Conservation (phyloP, 2,113 vertebrate genomes). For the Sardina pilchardus region DNA sequence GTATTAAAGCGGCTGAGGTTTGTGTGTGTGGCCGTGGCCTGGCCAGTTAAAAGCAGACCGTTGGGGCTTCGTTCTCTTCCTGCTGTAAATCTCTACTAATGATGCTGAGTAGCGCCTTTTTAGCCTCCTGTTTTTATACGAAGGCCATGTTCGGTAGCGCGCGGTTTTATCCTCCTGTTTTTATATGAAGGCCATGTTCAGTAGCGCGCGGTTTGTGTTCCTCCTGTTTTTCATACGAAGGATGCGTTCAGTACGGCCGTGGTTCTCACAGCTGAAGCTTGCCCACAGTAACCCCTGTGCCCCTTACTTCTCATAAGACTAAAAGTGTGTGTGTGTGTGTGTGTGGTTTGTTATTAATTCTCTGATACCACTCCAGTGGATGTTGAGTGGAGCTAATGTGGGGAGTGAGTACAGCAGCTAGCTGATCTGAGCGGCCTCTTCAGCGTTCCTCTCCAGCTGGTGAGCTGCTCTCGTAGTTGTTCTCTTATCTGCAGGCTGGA, state of each 20-base stretch:
- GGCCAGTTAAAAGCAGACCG: background rate
- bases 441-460: too few species aligned
- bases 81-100: slow-evolving; percentile 3
- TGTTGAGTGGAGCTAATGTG: background rate
- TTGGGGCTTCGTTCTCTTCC: slow-evolving; percentile 8
- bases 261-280: background rate
- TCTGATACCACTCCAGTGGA: background rate
- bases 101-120: background rate
- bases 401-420: background rate
- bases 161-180: too few species aligned
- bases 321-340: background rate
- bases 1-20: slow-evolving; percentile 20
- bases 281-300: background rate
- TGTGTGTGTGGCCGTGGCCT: slow-evolving; percentile 5
- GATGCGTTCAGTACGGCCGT: background rate
- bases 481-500: background rate
- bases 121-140: too few species aligned
- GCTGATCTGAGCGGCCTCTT: background rate
- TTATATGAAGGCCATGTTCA: too few species aligned
- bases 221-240: background rate
- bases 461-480: too few species aligned
- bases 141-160: too few species aligned
- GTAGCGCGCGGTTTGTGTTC: background rate
- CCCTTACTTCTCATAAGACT: slow-evolving; percentile 11
- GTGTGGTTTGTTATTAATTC: slow-evolving; percentile 7